A percentile compares a stretch with the other conserved stretches of the same genome.
Conservation (phyloP, 2,797 vertebrate genomes). For the Xenopus petersii region DNA sequence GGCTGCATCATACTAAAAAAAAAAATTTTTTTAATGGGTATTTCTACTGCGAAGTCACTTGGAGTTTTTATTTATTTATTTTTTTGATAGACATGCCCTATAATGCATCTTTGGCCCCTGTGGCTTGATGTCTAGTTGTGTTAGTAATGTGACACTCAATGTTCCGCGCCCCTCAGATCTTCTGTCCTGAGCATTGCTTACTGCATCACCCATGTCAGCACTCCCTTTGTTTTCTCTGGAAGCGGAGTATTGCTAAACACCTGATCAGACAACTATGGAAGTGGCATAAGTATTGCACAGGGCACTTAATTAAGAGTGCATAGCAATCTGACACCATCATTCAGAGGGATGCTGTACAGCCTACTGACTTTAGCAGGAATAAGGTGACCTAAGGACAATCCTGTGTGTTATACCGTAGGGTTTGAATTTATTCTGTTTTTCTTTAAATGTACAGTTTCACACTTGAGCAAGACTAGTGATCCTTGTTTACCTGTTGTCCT, state of each 20-base stretch:
- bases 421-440: no score
- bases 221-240: conserved; percentile 29
- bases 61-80: rapidly evolving
- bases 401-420: neutral
- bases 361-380: neutral
- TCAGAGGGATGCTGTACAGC: conserved; percentile 17
- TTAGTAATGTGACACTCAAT: neutral
- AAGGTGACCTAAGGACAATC: neutral
- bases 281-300: conserved; percentile 39
- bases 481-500: no score
- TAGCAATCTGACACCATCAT: conserved; percentile 14
- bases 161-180: neutral
- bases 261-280: neutral
- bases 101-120: neutral
- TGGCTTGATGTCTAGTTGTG: neutral
- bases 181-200: conserved; percentile 3
- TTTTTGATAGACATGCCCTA: neutral
- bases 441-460: no score
- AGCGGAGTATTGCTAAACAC: neutral
- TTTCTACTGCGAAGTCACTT: no score
- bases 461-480: no score
- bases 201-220: conserved; percentile 4
- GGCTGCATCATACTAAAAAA: no score
- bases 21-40: no score
- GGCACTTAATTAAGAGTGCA: conserved; percentile 27